A percentile compares a stretch with the other conserved stretches of the same genome.
Evolutionary conservation across 2,113 vertebrate species (phyloP).

Genomic region (western clawed frog (Xenopus tropicalis)): UCB_Xtro_10.0 CM004450.2:88539001-88539500

Average conservation of each 20-base stretch:
- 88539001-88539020: no score
- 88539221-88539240: slow-evolving; percentile 2
- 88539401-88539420: neutral
- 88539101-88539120: neutral
- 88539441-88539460: neutral
- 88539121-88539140: neutral
- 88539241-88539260: slow-evolving; percentile 3
- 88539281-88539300: neutral
- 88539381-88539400: neutral
- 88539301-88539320: neutral
- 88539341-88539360: neutral
- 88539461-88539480: neutral
- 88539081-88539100: neutral
- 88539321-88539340: neutral
- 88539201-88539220: slow-evolving; percentile 1
- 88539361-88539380: neutral
- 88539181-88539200: slow-evolving; percentile 1
- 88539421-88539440: neutral
- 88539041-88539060: no score
- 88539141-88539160: neutral
- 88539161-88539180: neutral
- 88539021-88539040: no score
- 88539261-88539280: slow-evolving; percentile 1
- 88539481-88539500: neutral
- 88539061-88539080: neutral